These are phyloP conservation scores for Acanthosepion pharaonis DNA, from an alignment of 2,888 invertebrate species.

Conservation along the genomic window DNA sequence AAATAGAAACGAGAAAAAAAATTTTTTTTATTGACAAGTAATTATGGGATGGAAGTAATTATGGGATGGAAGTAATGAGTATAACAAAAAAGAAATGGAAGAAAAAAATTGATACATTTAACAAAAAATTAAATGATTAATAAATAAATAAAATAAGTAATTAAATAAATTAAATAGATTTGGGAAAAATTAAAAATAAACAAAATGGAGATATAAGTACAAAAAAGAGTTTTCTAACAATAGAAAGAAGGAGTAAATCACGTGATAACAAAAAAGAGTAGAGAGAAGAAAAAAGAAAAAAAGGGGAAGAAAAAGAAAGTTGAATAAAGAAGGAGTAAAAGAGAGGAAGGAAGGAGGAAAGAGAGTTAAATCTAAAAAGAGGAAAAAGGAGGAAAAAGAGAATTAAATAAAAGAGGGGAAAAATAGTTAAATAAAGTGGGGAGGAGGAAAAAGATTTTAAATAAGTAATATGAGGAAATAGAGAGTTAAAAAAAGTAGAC, in stretches of 20 bases:
- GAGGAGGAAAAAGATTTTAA: too few relatives aligned
- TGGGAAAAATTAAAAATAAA: too few relatives aligned
- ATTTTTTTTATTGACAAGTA: neutral
- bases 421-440: neutral
- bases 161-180: too few relatives aligned
- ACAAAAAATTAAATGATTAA: too few relatives aligned
- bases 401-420: neutral
- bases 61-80: neutral
- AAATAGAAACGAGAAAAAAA: too few relatives aligned
- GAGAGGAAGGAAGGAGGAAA: neutral
- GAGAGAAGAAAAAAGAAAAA: neutral
- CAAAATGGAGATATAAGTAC: too few relatives aligned
- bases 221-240: too few relatives aligned
- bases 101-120: neutral
- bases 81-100: neutral
- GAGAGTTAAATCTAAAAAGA: neutral
- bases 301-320: neutral
- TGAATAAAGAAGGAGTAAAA: neutral
- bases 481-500: neutral
- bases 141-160: too few relatives aligned
- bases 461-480: neutral
- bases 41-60: neutral
- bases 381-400: too few relatives aligned
- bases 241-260: neutral
- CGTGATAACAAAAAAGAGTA: neutral